Evolutionary conservation across 2,113 vertebrate species (phyloP).

Genomic region (Trinectes maculatus): DNA sequence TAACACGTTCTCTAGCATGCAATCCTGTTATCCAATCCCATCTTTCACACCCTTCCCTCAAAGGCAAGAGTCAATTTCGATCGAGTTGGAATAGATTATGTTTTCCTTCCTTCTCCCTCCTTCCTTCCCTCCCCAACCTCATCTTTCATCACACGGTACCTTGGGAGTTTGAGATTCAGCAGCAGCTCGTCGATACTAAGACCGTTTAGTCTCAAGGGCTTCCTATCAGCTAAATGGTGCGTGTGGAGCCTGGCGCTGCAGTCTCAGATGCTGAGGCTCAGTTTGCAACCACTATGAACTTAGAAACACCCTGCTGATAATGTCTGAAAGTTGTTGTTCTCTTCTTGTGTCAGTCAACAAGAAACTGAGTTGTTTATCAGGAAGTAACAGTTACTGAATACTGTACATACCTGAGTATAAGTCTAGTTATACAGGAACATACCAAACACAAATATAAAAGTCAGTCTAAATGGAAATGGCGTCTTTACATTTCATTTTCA

Average conservation of each 20-base stretch:
- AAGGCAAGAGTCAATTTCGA: constrained; percentile 37
- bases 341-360: constrained; percentile 17
- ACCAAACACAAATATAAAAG: no score
- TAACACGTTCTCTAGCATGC: constrained; percentile 1
- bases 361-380: constrained; percentile 16
- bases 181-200: constrained; percentile 40
- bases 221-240: constrained; percentile 53
- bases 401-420: not conserved
- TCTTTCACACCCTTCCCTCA: constrained; percentile 27
- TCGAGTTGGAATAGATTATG: constrained; percentile 38
- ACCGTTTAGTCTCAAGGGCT: constrained; percentile 48
- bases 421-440: no score
- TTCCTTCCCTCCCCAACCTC: constrained; percentile 6
- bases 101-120: constrained; percentile 6
- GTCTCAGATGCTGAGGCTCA: constrained; percentile 19
- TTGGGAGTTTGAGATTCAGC: constrained; percentile 55
- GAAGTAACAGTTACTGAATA: no score
- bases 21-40: constrained; percentile 28
- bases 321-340: constrained; percentile 38
- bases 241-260: constrained; percentile 16
- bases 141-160: constrained; percentile 22
- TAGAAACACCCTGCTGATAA: constrained; percentile 16
- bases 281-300: constrained; percentile 24
- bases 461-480: no score
- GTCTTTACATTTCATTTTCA: no score